These are phyloP conservation scores for Callithrix jacchus DNA, from an alignment of 2,113 vertebrate genomes.

Conservation along the genomic window DNA sequence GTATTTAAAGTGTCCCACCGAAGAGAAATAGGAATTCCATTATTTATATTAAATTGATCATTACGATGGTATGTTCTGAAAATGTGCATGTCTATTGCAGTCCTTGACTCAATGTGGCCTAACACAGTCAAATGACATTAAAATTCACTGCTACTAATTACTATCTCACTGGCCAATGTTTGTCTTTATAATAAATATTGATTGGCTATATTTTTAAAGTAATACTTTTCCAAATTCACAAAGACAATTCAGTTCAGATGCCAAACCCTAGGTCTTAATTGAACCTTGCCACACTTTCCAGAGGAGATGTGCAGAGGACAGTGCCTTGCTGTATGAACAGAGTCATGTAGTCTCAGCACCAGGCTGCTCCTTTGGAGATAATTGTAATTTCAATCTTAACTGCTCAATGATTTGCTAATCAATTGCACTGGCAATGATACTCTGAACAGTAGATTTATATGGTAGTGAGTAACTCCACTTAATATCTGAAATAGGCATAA, in stretches of 20 bases:
- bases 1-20: not conserved
- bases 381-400: not conserved
- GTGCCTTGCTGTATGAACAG: not conserved
- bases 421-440: not conserved
- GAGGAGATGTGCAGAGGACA: not conserved
- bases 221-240: not conserved
- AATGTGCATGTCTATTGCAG: not conserved
- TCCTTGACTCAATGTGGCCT: not conserved
- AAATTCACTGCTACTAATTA: not conserved
- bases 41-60: not conserved
- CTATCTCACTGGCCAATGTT: not conserved
- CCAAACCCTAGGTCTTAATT: not conserved
- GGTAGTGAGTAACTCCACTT: not conserved
- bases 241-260: not conserved
- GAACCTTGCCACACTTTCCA: not conserved
- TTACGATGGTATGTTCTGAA: not conserved
- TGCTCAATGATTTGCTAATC: not conserved
- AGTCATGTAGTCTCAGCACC: not conserved
- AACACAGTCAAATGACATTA: not conserved
- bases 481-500: not conserved
- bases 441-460: not conserved
- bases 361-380: not conserved
- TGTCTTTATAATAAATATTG: not conserved
- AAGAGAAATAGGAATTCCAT: not conserved
- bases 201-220: not conserved